A percentile compares a stretch with the other conserved stretches of the same genome.
Evolutionary conservation across 2,888 invertebrate species (phyloP).

Genomic region (Cephus runcator): DNA sequence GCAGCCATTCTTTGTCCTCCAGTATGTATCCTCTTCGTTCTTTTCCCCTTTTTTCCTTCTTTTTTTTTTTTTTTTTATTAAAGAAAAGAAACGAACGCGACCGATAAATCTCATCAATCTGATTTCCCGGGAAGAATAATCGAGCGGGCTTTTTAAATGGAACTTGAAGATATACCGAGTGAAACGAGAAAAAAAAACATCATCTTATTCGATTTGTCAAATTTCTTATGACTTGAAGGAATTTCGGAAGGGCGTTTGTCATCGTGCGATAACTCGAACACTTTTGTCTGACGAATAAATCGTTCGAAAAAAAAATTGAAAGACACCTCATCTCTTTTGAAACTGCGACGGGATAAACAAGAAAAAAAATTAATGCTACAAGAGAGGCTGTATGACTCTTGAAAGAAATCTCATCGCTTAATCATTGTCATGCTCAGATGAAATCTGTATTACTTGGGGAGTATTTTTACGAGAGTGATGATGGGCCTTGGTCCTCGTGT

Average conservation of each 20-base stretch:
- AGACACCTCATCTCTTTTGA: background rate
- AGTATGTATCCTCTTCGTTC: too few species aligned
- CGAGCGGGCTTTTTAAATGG: background rate
- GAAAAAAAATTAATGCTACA: background rate
- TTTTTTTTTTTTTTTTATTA: background rate
- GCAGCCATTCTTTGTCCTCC: too few species aligned
- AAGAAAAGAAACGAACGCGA: background rate
- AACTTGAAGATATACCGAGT: background rate
- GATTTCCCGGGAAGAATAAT: background rate
- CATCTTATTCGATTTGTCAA: background rate
- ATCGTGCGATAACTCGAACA: background rate
- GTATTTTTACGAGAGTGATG: background rate
- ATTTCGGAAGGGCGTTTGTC: background rate
- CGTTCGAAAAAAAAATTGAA: background rate
- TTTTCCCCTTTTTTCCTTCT: too few species aligned
- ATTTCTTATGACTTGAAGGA: background rate
- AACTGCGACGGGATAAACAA: background rate
- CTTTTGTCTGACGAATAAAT: background rate
- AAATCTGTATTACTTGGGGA: background rate
- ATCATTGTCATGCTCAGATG: background rate
- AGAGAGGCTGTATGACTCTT: background rate
- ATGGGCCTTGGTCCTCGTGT: background rate
- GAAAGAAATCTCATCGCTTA: background rate
- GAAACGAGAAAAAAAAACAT: background rate
- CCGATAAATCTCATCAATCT: background rate